phyloP scores from a whole-genome alignment of 1,140 invertebrate genomes.

The Drosophila sulfurigaster region DNA sequence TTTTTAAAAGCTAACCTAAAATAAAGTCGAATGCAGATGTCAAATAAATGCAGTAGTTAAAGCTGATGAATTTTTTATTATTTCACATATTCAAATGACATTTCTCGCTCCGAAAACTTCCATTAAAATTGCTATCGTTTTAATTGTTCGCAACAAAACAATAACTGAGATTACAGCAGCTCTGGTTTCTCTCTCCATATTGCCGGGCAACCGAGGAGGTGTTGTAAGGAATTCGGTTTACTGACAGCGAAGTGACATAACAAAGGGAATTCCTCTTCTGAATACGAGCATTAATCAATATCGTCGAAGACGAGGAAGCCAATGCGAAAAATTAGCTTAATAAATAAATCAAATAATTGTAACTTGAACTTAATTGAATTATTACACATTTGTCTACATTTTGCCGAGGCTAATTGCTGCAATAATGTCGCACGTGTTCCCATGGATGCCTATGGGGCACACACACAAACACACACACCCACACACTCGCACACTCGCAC shows the following conservation, averaged over 20 bases:
- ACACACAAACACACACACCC: constrained; percentile 6
- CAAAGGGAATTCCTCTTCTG: constrained; percentile 8
- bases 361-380: constrained; percentile 81
- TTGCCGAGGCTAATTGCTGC: constrained; percentile 73
- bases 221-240: constrained; percentile 5
- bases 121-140: too few relatives aligned
- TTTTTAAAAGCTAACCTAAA: too few relatives aligned
- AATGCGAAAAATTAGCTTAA: constrained; percentile 46
- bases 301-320: constrained; percentile 6
- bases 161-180: not conserved
- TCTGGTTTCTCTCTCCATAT: not conserved
- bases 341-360: constrained; percentile 80
- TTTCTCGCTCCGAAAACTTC: too few relatives aligned
- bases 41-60: too few relatives aligned
- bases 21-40: too few relatives aligned
- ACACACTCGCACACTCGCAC: not conserved
- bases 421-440: constrained; percentile 77
- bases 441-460: constrained; percentile 27
- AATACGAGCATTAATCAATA: constrained; percentile 36
- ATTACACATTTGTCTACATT: constrained; percentile 79
- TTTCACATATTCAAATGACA: too few relatives aligned
- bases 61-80: too few relatives aligned
- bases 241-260: not conserved
- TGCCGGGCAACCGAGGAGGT: constrained; percentile 1
- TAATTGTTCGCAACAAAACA: not conserved